Conservation (phyloP, 2,888 invertebrate genomes). For the Sarcophaga rosellei region DNA sequence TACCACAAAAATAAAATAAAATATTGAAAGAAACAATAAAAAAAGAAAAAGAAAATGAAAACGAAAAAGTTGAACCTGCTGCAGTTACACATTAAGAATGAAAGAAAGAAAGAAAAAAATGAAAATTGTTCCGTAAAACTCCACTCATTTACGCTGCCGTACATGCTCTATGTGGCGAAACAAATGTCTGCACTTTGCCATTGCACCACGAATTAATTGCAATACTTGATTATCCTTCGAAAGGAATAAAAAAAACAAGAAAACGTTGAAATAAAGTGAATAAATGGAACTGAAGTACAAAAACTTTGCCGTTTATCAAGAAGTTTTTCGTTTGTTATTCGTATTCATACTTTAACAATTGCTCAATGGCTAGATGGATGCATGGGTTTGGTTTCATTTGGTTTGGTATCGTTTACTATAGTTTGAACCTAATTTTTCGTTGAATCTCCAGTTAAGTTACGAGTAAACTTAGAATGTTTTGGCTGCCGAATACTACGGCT, state of each 20-base stretch:
- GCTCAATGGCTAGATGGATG: not conserved
- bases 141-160: conserved; percentile 67
- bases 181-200: conserved; percentile 71
- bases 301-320: conserved; percentile 72
- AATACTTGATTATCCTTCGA: conserved; percentile 72
- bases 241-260: not conserved
- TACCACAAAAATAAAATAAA: conserved; percentile 7
- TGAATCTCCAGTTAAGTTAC: too few species aligned
- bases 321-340: conserved; percentile 42
- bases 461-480: conserved; percentile 3
- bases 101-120: not conserved
- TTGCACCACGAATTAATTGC: conserved; percentile 72
- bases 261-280: too few species aligned
- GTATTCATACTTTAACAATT: conserved; percentile 27
- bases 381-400: not conserved
- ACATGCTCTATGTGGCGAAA: conserved; percentile 68
- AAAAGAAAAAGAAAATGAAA: not conserved
- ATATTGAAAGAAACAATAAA: not conserved
- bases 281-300: conserved; percentile 8
- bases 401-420: not conserved
- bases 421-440: not conserved
- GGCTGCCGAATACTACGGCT: not conserved
- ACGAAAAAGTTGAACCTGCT: conserved; percentile 41
- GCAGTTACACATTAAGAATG: conserved; percentile 27
- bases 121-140: conserved; percentile 36